Conservation (phyloP, 2,888 invertebrate genomes). For the Taenaris catops region DNA sequence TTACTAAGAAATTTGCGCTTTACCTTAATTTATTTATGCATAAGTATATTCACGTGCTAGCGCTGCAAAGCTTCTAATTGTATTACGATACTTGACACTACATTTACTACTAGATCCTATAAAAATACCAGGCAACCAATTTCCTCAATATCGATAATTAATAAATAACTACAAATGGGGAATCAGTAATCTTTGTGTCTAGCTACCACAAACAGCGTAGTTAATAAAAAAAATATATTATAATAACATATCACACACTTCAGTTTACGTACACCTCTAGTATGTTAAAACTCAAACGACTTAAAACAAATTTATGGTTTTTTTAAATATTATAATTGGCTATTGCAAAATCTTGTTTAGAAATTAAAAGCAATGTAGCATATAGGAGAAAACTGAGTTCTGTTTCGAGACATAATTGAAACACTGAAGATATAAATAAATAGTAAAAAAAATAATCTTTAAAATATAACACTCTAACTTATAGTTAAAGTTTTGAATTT, state of each 20-base stretch:
- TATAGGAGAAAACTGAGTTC: conserved; percentile 37
- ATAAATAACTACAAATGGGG: conserved; percentile 66
- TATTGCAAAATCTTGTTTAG: conserved; percentile 47
- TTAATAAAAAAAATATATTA: conserved; percentile 42
- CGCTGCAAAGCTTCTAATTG: conserved; percentile 58
- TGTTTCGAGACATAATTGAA: conserved; percentile 57
- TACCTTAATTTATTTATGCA: conserved; percentile 10
- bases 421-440: conserved; percentile 62
- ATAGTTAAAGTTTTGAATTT: conserved; percentile 78
- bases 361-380: conserved; percentile 41
- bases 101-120: conserved; percentile 53
- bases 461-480: conserved; percentile 73
- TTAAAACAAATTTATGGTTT: conserved; percentile 34
- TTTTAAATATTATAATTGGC: conserved; percentile 41
- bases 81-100: conserved; percentile 53
- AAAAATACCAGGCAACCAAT: conserved; percentile 61
- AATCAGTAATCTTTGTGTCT: conserved; percentile 51
- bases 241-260: conserved; percentile 65
- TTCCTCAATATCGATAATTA: conserved; percentile 55
- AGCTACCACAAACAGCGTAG: conserved; percentile 66
- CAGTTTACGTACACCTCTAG: conserved; percentile 57
- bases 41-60: conserved; percentile 42
- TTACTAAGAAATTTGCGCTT: conserved; percentile 12
- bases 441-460: conserved; percentile 48
- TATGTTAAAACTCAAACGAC: conserved; percentile 39